These are phyloP conservation scores for Orestias chungarensis DNA, from an alignment of 2,797 vertebrate species.

Conservation along the genomic window DNA sequence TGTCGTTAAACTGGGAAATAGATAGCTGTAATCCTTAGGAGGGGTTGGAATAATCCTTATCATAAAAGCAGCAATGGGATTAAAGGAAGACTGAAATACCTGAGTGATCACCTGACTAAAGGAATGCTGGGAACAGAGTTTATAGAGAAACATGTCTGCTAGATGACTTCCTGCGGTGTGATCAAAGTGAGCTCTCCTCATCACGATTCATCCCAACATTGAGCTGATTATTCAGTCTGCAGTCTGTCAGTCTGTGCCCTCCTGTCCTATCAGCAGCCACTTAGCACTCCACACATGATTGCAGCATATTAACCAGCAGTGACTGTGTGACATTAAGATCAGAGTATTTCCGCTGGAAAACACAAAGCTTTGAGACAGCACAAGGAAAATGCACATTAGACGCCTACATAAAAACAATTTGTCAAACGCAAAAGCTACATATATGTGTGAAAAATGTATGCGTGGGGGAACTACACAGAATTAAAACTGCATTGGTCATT, in stretches of 20 bases:
- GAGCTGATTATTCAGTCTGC: not conserved
- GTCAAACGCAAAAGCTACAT: not conserved
- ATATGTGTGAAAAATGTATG: not conserved
- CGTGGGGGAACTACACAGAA: not conserved
- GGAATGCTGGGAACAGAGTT: constrained; percentile 1
- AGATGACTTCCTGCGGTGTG: not conserved
- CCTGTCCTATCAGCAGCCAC: not conserved
- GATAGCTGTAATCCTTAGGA: not conserved
- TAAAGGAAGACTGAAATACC: not conserved
- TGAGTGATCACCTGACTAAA: not conserved
- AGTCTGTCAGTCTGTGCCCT: not conserved
- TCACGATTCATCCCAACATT: not conserved
- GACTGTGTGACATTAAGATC: not conserved
- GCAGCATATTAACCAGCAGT: not conserved
- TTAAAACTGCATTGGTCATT: not conserved
- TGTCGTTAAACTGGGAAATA: not conserved
- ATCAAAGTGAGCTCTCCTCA: constrained; percentile 1
- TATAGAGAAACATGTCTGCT: not conserved
- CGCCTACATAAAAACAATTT: not conserved
- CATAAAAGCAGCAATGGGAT: not conserved
- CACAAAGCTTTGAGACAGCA: not conserved
- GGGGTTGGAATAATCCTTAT: not conserved
- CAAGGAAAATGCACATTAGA: not conserved
- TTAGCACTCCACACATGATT: not conserved
- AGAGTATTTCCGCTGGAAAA: not conserved